Evolutionary conservation across 2,888 invertebrate genomes (phyloP), one percentile per base, ranked within the genome.

Genomic region (Horisme vitalbata): DNA sequence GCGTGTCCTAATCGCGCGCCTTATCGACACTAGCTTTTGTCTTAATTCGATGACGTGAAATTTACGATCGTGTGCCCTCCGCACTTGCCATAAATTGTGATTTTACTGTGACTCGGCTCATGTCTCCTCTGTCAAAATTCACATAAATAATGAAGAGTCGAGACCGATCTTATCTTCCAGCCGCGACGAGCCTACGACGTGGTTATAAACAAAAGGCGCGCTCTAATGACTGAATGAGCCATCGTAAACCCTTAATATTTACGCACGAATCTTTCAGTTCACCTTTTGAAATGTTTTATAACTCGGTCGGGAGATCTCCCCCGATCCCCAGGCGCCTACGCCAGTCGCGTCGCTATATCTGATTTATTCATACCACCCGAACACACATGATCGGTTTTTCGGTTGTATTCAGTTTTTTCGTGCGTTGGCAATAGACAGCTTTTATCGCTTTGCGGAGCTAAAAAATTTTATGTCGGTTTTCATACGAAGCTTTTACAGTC

Each of bases 301-400:
- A 79, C 82, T 75, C 68, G 77, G 64, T 57, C 67, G 75, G 75
- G 71, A 73, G 68, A 71, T 63, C 65, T 66, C 67, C 72, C 75
- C 73, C 71, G 63, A 62, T 77, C 78, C 77, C 80, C 68, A 68
- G 79, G 79, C 79, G 80, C 83, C 79, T 79, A 77, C 77, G 72
- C 55, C 75, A 71, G 69, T 71, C 78, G 68, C 74, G 67, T 68
- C 75, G 68, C 77, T 79, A 78, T 79, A 81, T 82, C 85, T 87
- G 81, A 87, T 88, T 87, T 86, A 87, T 87, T 87, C 83, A 85
- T 81, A 85, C 80, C 83, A 80, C 83, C 86, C 83, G 75, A 79
- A 80, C n/a, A 79, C 82, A 82, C 81, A 84, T 83, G 85, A 85
- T 81, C 81, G 80, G 77, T 82, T 84, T 84, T 82, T 82, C 73